Base-by-base conservation (phyloP, 2,888 invertebrate genomes). In the Drosophila mimetica region DNA sequence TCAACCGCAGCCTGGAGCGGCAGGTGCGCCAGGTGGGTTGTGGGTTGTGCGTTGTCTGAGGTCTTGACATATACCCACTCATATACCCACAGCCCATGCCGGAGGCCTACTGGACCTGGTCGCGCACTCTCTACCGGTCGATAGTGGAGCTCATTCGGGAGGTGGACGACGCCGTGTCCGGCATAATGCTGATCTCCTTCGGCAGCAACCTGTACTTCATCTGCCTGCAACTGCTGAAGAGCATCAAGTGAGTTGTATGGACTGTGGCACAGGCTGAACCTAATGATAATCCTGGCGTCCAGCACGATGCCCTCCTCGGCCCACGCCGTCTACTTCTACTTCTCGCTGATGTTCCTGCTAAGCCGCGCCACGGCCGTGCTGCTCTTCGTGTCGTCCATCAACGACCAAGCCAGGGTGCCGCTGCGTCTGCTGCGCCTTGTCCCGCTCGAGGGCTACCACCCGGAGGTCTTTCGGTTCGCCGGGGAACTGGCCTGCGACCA, bases 181-280 rank as follows among this genome's bases (percentile, higher is more conserved):
- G 91, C 58, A 92, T 93, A 53, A 92, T 93, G 42, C 89, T 93
- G 41, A 77, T 93, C 0, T 93, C 93, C 4, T 93, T 93, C 80
- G 92, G 92, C 22, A 93, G 92, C 66, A 93, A 94, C 90, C 90
- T 94, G 30, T 94, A 93, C 82, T 93, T 93, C 74, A 93, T 94
- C 71, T 93, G 94, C 71, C 92, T 93, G 41, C 94, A 94, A 74
- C 90, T 94, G 39, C 90, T 93, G 51, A 92, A 93, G 83, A 93
- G 93, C 53, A 91, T 94, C 74, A 92, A 91, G 92, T 92, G 71
- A 76, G 87, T 25, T 9, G 3, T 2, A 7, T 1, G 20, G 7
- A 11, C 20, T 7, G 13, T 1, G 13, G 6, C 18, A 5, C 18
- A 8, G n/a, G n/a, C 22, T 6, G n/a, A 8, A n/a, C 2, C n/a